These are phyloP conservation scores for Manis crassicaudata DNA, from an alignment of 2,797 vertebrate genomes.

Conservation along the genomic window DNA sequence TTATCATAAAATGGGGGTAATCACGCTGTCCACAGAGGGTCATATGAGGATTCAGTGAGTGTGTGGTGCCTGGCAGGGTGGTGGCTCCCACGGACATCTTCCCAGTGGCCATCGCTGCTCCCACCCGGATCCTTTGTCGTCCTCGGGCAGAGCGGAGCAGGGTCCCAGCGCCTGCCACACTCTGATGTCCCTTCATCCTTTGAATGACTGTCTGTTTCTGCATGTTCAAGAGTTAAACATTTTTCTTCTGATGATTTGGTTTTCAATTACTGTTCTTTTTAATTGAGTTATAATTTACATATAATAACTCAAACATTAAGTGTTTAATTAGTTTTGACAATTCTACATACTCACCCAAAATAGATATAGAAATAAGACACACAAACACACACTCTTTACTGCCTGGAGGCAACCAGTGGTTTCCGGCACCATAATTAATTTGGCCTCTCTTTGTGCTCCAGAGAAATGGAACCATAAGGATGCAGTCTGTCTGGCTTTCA, in stretches of 20 bases:
- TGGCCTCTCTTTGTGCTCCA: not conserved
- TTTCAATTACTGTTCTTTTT: not conserved
- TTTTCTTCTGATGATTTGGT: not conserved
- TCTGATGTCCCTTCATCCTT: not conserved
- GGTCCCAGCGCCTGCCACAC: not conserved
- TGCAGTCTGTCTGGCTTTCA: not conserved
- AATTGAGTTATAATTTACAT: not conserved
- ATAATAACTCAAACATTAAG: not conserved
- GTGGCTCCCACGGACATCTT: not conserved
- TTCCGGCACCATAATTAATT: too few relatives aligned
- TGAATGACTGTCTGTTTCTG: not conserved
- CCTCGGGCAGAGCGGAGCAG: not conserved
- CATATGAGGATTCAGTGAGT: not conserved
- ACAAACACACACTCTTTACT: not conserved
- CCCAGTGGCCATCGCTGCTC: accelerated
- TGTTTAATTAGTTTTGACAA: not conserved
- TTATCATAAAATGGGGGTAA: not conserved
- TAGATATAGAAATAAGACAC: not conserved
- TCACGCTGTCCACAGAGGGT: not conserved
- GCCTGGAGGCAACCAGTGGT: not conserved
- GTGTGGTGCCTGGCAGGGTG: too few relatives aligned
- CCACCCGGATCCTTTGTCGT: not conserved
- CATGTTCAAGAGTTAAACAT: not conserved
- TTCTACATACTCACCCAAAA: not conserved
- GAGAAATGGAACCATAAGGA: accelerated